Evolutionary conservation across 1,140 invertebrate genomes (phyloP), one percentile per base, ranked within the genome.

Genomic region (Drosophila ogumai): DNA sequence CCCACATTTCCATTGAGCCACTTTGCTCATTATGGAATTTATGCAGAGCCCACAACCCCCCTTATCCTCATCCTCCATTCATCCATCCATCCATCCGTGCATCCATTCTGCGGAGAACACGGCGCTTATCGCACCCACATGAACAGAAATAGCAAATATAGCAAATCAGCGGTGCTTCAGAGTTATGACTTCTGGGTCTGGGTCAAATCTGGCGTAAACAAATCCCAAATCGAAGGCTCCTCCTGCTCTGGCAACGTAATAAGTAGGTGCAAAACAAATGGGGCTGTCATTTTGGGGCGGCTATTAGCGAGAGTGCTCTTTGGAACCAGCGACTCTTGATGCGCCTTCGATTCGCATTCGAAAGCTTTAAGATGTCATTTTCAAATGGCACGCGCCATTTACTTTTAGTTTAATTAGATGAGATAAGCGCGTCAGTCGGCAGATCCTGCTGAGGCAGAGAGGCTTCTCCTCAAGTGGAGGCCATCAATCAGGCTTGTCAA

Each of bases 401-500:
- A 79, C 58, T 87, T 87, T 87, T 80, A 88, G 75, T 88, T 82
- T 88, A 82, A 87, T 87, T 87, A 87, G 63, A 67, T 75, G 49
- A 50, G 75, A 82, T 79, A 79, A 86, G 56, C 43, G 66, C 61
- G 43, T n/a, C 15, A 60, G 65, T 12, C 44, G 19, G 22, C 75
- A 15, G 57, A 19, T 75, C 44, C 76, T 67, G 47, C 54, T 36
- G 22, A 43, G 25, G 25, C 25, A 28, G 25, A 28, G 25, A 28
- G 28, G 34, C 44, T 57, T 34, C 74, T 38, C 36, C 40, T 47
- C 41, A 57, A 56, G 54, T 46, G 41, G 34, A 40, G 46, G 76
- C 75, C 79, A 88, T 88, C 82, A 87, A 87, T 87, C 82, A 87
- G 76, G 73, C 58, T 73, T 88, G 84, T 87, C 84, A 87, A 87